Evolutionary conservation across 2,888 invertebrate species (phyloP).

Genomic region (Standfussiana lucernea): DNA sequence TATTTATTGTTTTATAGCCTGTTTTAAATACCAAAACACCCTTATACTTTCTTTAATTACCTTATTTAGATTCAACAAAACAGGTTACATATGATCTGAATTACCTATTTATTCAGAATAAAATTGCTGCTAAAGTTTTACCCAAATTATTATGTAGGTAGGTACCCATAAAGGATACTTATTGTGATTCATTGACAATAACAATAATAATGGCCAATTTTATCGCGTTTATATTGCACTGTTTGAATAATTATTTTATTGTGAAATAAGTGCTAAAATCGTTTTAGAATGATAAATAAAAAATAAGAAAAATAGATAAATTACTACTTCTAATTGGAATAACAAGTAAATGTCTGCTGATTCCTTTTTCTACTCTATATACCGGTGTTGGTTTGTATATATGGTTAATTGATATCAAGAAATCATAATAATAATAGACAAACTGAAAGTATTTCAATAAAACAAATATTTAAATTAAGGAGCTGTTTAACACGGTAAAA

Average conservation of each 20-base stretch:
- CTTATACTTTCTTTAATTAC: conserved; percentile 64
- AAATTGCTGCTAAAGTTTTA: conserved; percentile 45
- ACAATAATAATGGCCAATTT: conserved; percentile 77
- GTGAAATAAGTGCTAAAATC: conserved; percentile 66
- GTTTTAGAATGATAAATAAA: conserved; percentile 58
- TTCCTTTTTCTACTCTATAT: background rate
- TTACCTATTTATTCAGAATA: conserved; percentile 4
- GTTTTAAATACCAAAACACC: conserved; percentile 71
- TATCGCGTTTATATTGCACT: conserved; percentile 75
- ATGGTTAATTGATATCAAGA: background rate
- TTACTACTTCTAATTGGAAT: conserved; percentile 71
- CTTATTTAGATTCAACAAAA: conserved; percentile 44
- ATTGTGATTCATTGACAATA: conserved; percentile 74
- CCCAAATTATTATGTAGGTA: conserved; percentile 62
- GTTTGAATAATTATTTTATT: conserved; percentile 74
- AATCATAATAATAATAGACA: background rate
- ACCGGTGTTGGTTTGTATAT: background rate
- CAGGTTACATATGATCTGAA: conserved; percentile 27
- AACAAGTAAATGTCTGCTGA: background rate
- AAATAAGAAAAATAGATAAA: conserved; percentile 67
- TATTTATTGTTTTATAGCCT: conserved; percentile 70
- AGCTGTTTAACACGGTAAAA: conserved; percentile 12
- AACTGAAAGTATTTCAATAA: background rate
- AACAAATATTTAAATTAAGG: background rate
- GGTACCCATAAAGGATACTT: conserved; percentile 64